Percentiles rank a stretch among this genome's conserved stretches.
These are phyloP conservation scores for Oedothorax gibbosus DNA, from an alignment of 1,140 invertebrate genomes.

Conservation along the genomic window DNA sequence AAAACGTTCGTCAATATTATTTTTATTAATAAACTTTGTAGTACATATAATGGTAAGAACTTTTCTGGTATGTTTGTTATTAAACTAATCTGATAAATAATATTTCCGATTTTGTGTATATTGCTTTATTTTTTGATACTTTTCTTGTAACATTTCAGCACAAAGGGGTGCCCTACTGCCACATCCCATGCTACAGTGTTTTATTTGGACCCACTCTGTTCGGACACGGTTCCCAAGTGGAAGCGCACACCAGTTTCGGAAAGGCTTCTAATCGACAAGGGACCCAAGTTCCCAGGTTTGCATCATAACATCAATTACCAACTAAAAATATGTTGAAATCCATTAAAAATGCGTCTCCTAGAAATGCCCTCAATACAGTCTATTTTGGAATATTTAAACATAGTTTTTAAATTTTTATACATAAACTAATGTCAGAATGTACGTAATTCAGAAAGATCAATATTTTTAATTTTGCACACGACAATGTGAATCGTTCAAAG, in stretches of 20 bases:
- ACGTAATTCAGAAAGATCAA: too few species aligned
- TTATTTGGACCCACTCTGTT: slow-evolving; percentile 88
- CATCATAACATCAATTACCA: neutral
- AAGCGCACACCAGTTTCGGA: slow-evolving; percentile 87
- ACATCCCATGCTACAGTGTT: slow-evolving; percentile 90
- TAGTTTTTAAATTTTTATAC: too few species aligned
- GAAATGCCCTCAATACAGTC: too few species aligned
- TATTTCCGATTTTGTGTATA: neutral
- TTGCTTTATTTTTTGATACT: too few species aligned
- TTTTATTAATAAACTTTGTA: too few species aligned
- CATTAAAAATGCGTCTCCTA: neutral
- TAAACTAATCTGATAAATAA: neutral
- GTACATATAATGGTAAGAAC: too few species aligned
- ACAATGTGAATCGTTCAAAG: too few species aligned
- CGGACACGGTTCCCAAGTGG: slow-evolving; percentile 87
- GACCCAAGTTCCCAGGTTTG: slow-evolving; percentile 42
- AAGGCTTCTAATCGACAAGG: slow-evolving; percentile 70
- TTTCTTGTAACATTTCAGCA: slow-evolving; percentile 73
- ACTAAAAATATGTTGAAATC: neutral
- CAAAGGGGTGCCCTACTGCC: slow-evolving; percentile 90
- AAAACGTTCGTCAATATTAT: too few species aligned
- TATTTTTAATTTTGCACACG: too few species aligned
- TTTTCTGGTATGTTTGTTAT: too few species aligned
- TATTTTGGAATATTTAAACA: too few species aligned
- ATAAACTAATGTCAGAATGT: too few species aligned